These are phyloP conservation scores for Dioctria rufipes DNA, from an alignment of 2,888 invertebrate species.

Conservation along the genomic window DNA sequence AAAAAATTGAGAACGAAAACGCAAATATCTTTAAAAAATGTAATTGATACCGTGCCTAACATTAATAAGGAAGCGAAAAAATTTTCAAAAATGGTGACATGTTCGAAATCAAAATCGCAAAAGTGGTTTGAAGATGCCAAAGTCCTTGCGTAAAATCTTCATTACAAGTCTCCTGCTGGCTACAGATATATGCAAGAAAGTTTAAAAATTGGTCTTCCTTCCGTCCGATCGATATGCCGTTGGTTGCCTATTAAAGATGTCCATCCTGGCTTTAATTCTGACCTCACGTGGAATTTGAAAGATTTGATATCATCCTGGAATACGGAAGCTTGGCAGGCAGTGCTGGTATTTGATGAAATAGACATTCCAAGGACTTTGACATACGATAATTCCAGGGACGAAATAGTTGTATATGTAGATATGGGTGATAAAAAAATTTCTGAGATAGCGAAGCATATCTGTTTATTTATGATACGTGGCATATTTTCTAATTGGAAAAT, in stretches of 20 bases:
- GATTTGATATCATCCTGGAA: neutral
- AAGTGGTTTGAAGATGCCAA: neutral
- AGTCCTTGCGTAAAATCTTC: neutral
- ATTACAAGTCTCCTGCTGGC: neutral
- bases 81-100: neutral
- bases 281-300: neutral
- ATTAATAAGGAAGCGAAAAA: neutral
- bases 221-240: neutral
- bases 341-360: conserved; percentile 24
- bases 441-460: conserved; percentile 6
- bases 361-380: neutral
- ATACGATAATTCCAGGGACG: neutral
- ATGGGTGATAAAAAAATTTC: neutral
- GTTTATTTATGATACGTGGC: neutral
- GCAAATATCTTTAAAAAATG: no score
- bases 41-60: neutral
- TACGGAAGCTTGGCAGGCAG: neutral
- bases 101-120: neutral
- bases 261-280: neutral
- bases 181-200: neutral
- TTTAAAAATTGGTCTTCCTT: neutral
- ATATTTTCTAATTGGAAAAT: conserved; percentile 11
- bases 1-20: no score
- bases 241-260: neutral
- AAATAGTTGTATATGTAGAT: no score